A percentile compares a stretch with the other conserved stretches of the same genome.
These are phyloP conservation scores for Ceriagrion tenellum DNA, from an alignment of 2,888 invertebrate genomes.

Conservation along the genomic window DNA sequence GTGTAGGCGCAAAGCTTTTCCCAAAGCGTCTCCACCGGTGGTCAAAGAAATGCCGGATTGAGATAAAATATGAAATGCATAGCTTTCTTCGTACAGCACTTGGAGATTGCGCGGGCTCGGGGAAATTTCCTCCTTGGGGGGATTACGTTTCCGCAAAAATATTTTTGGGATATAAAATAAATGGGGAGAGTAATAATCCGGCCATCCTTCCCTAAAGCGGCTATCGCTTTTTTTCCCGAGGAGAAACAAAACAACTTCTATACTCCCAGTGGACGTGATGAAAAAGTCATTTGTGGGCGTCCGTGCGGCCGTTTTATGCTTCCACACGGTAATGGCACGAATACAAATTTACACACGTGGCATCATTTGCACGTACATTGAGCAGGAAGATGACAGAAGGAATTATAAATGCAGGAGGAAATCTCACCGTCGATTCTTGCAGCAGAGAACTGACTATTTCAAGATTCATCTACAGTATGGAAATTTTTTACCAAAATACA, in stretches of 20 bases:
- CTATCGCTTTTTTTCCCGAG: not conserved
- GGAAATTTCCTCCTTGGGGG: constrained; percentile 10
- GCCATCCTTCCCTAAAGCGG: not conserved
- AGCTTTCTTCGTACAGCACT: not conserved
- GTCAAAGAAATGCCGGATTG: not conserved
- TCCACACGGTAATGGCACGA: not conserved
- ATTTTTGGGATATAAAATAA: not conserved
- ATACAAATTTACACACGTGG: not conserved
- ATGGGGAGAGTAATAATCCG: not conserved
- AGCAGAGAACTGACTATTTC: too few species aligned
- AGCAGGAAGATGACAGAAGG: too few species aligned
- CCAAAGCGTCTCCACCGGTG: not conserved
- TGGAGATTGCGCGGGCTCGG: not conserved
- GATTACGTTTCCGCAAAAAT: not conserved
- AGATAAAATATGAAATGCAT: constrained; percentile 11
- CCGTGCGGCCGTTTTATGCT: not conserved
- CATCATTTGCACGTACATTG: not conserved
- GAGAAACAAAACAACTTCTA: not conserved
- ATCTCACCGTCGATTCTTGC: too few species aligned
- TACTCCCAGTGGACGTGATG: not conserved
- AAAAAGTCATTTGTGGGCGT: not conserved
- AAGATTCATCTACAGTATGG: too few species aligned
- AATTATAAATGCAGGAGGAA: too few species aligned
- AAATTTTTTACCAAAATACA: too few species aligned
- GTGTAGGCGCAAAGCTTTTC: not conserved